phyloP scores from a whole-genome alignment of 2,113 vertebrate species.

The Manacus vitellinus region DNA sequence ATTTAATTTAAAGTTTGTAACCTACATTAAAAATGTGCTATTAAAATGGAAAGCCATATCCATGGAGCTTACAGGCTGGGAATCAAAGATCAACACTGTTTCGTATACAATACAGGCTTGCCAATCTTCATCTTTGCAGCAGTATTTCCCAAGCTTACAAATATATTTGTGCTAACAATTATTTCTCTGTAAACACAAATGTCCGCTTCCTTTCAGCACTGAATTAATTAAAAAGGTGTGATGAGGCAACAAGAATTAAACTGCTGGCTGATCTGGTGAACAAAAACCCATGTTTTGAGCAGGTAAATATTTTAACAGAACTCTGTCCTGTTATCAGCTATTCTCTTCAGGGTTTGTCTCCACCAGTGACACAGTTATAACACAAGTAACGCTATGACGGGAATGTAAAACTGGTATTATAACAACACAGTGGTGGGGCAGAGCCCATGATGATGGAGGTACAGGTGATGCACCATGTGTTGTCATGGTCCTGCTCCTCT shows the following conservation, averaged over 20 bases:
- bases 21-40: neutral
- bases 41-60: neutral
- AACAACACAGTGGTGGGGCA: neutral
- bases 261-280: neutral
- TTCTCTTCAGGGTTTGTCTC: neutral
- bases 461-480: neutral
- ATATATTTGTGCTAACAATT: neutral
- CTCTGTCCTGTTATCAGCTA: neutral
- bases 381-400: neutral
- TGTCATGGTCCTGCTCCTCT: neutral
- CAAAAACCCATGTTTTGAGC: neutral
- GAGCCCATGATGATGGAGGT: neutral
- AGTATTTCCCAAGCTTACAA: neutral
- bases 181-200: neutral
- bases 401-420: neutral
- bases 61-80: neutral
- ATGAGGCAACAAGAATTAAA: neutral
- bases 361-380: neutral
- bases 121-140: neutral
- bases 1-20: neutral
- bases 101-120: neutral
- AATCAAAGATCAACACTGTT: neutral
- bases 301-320: neutral
- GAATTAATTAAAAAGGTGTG: neutral
- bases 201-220: neutral